Conservation (phyloP, 2,888 invertebrate species). For the Oxytorus armatus region DNA sequence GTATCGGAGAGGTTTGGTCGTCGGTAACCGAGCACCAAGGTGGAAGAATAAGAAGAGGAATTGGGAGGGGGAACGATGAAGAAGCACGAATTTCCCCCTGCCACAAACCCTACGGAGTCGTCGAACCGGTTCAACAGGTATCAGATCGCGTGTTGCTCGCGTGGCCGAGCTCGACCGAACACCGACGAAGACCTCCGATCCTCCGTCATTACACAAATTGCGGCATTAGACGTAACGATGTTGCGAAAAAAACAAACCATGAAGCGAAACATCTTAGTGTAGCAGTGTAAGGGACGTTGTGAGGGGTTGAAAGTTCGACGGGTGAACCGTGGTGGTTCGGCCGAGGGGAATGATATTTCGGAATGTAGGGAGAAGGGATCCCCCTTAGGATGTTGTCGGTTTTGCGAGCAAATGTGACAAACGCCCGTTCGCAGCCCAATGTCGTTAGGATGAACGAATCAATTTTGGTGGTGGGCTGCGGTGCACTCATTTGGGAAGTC, state of each 20-base stretch:
- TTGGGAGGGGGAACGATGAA: slow-evolving; percentile 35
- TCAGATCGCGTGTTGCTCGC: slow-evolving; percentile 84
- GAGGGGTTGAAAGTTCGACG: slow-evolving; percentile 40
- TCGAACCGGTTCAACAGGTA: slow-evolving; percentile 79
- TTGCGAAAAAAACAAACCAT: slow-evolving; percentile 34
- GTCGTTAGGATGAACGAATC: too few species aligned
- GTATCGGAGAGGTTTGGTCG: slow-evolving; percentile 10
- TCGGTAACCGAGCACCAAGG: slow-evolving; percentile 7
- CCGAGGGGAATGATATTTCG: too few species aligned
- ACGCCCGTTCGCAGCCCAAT: too few species aligned
- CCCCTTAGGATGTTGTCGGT: too few species aligned
- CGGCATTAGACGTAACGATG: slow-evolving; percentile 77
- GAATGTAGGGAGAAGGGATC: too few species aligned
- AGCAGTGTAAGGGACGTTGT: background rate
- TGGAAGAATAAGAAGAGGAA: slow-evolving; percentile 20
- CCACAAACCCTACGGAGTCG: slow-evolving; percentile 40
- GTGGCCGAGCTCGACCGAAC: slow-evolving; percentile 81
- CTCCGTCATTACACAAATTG: slow-evolving; percentile 81
- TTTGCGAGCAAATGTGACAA: too few species aligned
- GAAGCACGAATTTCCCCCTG: slow-evolving; percentile 62
- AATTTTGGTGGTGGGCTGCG: background rate
- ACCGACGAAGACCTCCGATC: slow-evolving; percentile 76
- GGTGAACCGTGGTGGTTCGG: too few species aligned
- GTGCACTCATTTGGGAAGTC: too few species aligned
- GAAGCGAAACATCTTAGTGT: slow-evolving; percentile 20